phyloP scores from a whole-genome alignment of 2,888 invertebrate species.

The Melieria omissa region DNA sequence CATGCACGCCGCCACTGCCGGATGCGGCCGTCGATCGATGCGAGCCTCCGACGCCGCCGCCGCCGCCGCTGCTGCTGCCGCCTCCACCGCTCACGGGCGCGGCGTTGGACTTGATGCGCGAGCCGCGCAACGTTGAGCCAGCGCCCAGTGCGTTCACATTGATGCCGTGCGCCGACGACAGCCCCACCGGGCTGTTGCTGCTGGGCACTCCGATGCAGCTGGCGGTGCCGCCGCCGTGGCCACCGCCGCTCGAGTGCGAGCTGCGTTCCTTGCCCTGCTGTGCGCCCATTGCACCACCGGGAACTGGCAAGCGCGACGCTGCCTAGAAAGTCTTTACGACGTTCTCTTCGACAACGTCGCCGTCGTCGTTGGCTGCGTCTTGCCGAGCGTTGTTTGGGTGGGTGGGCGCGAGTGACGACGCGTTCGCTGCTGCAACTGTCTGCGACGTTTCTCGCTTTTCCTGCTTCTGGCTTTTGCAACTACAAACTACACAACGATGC shows the following conservation, averaged over 20 bases:
- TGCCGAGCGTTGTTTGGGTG: background rate
- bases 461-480: too few relatives aligned
- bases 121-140: conserved; percentile 76
- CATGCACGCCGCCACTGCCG: conserved; percentile 48
- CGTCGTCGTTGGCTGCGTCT: too few relatives aligned
- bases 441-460: too few relatives aligned
- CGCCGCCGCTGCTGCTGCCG: conserved; percentile 42
- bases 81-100: conserved; percentile 50
- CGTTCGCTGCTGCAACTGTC: background rate
- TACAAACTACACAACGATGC: background rate
- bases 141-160: conserved; percentile 61
- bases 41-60: conserved; percentile 36
- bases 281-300: conserved; percentile 77
- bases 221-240: conserved; percentile 57
- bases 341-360: too few relatives aligned
- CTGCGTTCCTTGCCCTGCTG: conserved; percentile 93
- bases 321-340: background rate
- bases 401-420: background rate
- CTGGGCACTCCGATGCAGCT: conserved; percentile 71
- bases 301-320: background rate
- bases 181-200: conserved; percentile 58
- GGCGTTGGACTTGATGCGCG: conserved; percentile 72
- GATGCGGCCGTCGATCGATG: conserved; percentile 36
- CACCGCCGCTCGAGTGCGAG: conserved; percentile 62
- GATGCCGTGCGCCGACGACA: conserved; percentile 60